A percentile compares a stretch with the other conserved stretches of the same genome.
Conservation (phyloP, 2,888 invertebrate genomes). For the Euzophera pinguis region DNA sequence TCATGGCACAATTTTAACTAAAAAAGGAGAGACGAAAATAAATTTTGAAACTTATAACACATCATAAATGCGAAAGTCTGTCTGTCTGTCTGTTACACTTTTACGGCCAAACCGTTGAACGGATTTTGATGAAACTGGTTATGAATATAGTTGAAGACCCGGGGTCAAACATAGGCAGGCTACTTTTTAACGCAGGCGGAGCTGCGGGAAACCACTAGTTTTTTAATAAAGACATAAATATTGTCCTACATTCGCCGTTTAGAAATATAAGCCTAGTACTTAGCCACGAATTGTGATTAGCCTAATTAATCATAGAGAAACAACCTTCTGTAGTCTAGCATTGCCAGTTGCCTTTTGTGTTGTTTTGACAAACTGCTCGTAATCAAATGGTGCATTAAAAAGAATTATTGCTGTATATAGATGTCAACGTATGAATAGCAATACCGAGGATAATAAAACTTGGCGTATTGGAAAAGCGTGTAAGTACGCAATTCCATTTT, state of each 20-base stretch:
- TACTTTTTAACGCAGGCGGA: no score
- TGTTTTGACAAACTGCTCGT: slow-evolving; percentile 53
- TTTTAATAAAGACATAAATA: background rate
- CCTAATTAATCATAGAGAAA: slow-evolving; percentile 68
- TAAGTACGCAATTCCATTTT: slow-evolving; percentile 18
- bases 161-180: no score
- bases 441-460: slow-evolving; percentile 47
- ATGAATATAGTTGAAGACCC: no score
- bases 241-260: slow-evolving; percentile 21
- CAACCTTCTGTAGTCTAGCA: slow-evolving; percentile 64
- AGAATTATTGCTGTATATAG: slow-evolving; percentile 70
- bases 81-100: no score
- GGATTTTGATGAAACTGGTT: no score
- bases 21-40: background rate
- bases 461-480: slow-evolving; percentile 21
- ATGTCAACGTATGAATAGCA: slow-evolving; percentile 65
- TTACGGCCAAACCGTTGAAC: no score
- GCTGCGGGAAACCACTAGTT: no score
- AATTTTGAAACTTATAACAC: no score
- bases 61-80: no score
- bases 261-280: slow-evolving; percentile 15
- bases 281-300: slow-evolving; percentile 67
- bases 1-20: no score
- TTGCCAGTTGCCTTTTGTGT: slow-evolving; percentile 59
- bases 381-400: slow-evolving; percentile 75